phyloP scores from a whole-genome alignment of 2,797 vertebrate genomes.

The Podarcis lilfordi region DNA sequence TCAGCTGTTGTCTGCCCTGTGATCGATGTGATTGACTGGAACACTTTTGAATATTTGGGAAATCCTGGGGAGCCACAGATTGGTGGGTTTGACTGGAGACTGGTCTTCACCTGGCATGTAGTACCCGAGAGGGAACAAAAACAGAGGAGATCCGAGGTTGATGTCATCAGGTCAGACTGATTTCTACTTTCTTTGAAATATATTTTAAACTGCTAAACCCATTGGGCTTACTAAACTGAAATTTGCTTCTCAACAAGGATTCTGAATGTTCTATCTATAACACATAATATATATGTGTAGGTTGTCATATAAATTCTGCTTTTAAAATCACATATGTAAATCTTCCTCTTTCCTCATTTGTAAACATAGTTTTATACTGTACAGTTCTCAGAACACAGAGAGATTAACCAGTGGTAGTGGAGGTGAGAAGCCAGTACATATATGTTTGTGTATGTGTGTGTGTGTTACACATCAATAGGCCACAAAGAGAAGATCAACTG shows the following conservation, averaged over 20 bases:
- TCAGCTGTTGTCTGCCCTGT: slow-evolving; percentile 94
- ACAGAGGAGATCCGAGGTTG: slow-evolving; percentile 81
- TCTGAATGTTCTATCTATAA: fast-evolving
- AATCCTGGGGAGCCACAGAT: slow-evolving; percentile 94
- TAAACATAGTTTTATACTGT: not conserved
- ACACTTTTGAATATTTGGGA: slow-evolving; percentile 95
- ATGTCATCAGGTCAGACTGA: slow-evolving; percentile 89
- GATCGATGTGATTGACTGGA: slow-evolving; percentile 98
- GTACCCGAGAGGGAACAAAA: slow-evolving; percentile 87
- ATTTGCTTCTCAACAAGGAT: not conserved
- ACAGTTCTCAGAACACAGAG: not conserved
- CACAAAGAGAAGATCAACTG: not conserved
- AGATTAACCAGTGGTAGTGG: not conserved
- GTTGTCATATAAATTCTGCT: not conserved
- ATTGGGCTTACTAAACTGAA: not conserved
- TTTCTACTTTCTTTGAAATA: not conserved
- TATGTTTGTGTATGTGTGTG: not conserved
- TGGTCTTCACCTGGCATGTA: slow-evolving; percentile 94
- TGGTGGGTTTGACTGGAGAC: slow-evolving; percentile 95
- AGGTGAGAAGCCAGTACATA: not conserved
- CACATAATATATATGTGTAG: not conserved
- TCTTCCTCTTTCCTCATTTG: not conserved
- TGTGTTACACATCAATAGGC: not conserved
- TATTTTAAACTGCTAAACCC: not conserved
- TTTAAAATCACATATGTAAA: slow-evolving; percentile 3